These are phyloP conservation scores for Aleiodes alternator DNA, from an alignment of 2,888 invertebrate genomes.

Conservation along the genomic window DNA sequence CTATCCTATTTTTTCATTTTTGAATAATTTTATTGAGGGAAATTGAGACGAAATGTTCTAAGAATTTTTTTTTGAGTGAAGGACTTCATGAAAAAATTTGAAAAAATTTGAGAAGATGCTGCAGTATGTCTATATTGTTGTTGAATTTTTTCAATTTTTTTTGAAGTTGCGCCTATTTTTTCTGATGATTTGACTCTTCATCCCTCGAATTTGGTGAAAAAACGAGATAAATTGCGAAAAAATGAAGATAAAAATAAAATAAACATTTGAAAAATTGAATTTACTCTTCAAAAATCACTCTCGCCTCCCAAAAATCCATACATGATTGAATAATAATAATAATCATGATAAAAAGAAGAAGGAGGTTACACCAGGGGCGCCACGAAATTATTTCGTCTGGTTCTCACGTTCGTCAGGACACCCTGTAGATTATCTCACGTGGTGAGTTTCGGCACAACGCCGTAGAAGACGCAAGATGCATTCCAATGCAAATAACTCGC, in stretches of 20 bases:
- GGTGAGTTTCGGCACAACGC: slow-evolving; percentile 66
- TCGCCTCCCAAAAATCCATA: neutral
- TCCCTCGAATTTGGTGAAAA: no score
- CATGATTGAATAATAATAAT: neutral
- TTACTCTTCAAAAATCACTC: slow-evolving; percentile 1
- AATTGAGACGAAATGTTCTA: no score
- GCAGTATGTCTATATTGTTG: no score
- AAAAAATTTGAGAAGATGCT: no score
- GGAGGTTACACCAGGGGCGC: slow-evolving; percentile 35
- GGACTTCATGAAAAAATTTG: no score
- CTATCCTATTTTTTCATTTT: no score
- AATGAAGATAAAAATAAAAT: neutral
- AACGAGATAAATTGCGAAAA: neutral
- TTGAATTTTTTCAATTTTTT: no score
- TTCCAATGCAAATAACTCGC: slow-evolving; percentile 74
- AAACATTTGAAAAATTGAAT: neutral
- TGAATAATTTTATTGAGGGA: no score
- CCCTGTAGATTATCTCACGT: slow-evolving; percentile 65
- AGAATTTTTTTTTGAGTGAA: no score
- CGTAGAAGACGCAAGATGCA: slow-evolving; percentile 59
- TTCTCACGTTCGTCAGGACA: slow-evolving; percentile 68
- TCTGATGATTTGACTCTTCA: no score
- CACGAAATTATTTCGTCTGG: slow-evolving; percentile 55
- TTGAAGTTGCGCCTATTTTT: no score
- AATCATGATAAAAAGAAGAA: neutral